A percentile compares a stretch with the other conserved stretches of the same genome.
Conservation (phyloP, 2,888 invertebrate species). For the Caenorhabditis sp. region DNA sequence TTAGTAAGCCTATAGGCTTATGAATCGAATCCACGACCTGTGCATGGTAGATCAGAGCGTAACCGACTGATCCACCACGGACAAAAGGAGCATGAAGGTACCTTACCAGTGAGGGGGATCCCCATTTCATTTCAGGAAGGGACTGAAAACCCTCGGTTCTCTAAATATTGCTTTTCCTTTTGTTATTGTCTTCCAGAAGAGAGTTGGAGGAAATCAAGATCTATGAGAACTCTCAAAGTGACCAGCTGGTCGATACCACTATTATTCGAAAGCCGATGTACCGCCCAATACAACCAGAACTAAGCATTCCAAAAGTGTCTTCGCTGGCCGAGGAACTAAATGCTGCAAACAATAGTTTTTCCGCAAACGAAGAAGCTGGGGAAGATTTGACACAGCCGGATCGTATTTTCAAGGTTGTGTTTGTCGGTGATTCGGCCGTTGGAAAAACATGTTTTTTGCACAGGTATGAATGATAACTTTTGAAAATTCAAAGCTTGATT, state of each 20-base stretch:
- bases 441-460: constrained; percentile 86
- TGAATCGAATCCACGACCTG: too few relatives aligned
- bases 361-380: constrained; percentile 34
- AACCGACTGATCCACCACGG: too few relatives aligned
- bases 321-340: constrained; percentile 60
- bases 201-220: constrained; percentile 55
- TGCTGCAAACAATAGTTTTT: constrained; percentile 27
- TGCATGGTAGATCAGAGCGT: too few relatives aligned
- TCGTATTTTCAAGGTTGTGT: constrained; percentile 86
- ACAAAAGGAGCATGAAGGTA: too few relatives aligned
- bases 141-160: too few relatives aligned
- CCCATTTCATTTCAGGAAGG: too few relatives aligned
- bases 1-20: too few relatives aligned
- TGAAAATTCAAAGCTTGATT: neutral
- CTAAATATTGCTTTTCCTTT: neutral
- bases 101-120: too few relatives aligned
- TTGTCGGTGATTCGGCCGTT: constrained; percentile 86
- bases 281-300: constrained; percentile 70
- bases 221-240: constrained; percentile 37
- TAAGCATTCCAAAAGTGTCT: constrained; percentile 46
- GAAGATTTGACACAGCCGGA: constrained; percentile 82
- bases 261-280: constrained; percentile 66
- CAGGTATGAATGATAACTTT: constrained; percentile 77
- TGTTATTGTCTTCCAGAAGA: constrained; percentile 30
- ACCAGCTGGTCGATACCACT: neutral